Evolutionary conservation across 1,140 invertebrate species (phyloP), one percentile per base, ranked within the genome.

Genomic region (Thaumetopoea pityocampa): DNA sequence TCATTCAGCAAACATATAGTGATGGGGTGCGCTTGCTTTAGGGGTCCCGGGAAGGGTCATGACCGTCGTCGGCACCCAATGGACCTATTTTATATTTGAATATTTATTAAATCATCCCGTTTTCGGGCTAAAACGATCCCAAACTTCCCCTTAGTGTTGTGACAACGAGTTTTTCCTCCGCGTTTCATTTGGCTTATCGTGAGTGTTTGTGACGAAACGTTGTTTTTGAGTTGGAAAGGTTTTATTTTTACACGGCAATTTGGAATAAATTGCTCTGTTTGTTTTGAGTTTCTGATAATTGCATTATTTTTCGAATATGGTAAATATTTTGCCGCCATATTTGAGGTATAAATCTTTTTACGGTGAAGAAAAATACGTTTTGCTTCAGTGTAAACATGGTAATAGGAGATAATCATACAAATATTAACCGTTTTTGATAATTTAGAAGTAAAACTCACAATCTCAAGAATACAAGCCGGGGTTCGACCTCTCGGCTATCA

Each of bases 81-180:
- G 56, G 51, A 38, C 52, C 46, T 60, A 51, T 54, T 51, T 30
- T 51, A 34, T 57, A 55, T 67, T 58, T 67, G 64, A 70, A 70
- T 70, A 70, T 70, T 70, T 67, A 70, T 67, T 62, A 65, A 65
- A 70, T 58, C 50, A 67, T 41, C 59, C 52, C 33, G 43, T 36
- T 26, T 47, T 34, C 33, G 32, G 23, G 51, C 51, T 40, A 32
- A 48, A 50, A 46, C 45, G 49, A 27, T 34, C 40, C 49, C 29
- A 44, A 43, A 23, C 33, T 32, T 49, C 36, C 52, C 45, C 33
- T 30, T 47, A 38, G 45, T 54, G 40, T 50, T 33, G 55, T 52
- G 58, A 58, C 54, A 49, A 42, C 45, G 44, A 56, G 49, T 48
- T 53, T 54, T 44, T 50, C 26, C 43, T 49, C 34, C 32, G 37